Percentiles rank a stretch among this genome's conserved stretches.
Conservation (phyloP, 2,113 vertebrate species). For the Hippocampus mohnikei region DNA sequence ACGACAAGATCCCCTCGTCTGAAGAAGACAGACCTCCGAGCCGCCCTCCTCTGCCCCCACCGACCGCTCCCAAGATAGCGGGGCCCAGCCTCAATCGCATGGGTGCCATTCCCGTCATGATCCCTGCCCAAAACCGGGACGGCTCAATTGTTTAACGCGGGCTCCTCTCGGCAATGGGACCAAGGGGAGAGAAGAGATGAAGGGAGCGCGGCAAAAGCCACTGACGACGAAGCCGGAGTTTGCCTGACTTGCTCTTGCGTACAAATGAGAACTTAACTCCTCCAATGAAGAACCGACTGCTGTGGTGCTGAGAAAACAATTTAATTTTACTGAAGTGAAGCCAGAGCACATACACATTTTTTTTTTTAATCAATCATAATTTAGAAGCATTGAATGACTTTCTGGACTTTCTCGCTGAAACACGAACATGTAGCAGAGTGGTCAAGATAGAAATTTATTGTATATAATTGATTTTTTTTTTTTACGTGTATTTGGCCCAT, state of each 20-base stretch:
- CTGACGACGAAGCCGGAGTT: conserved; percentile 26
- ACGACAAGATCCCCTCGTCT: conserved; percentile 85
- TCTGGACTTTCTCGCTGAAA: conserved; percentile 46
- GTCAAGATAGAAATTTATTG: conserved; percentile 55
- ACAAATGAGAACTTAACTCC: conserved; percentile 25
- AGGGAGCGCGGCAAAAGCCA: conserved; percentile 26
- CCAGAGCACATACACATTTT: conserved; percentile 56
- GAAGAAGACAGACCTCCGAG: conserved; percentile 84
- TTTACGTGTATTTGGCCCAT: conserved; percentile 34
- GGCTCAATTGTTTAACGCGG: conserved; percentile 88
- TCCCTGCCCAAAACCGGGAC: conserved; percentile 94
- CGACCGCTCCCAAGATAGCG: conserved; percentile 79
- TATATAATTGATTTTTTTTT: conserved; percentile 58
- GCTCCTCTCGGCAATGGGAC: conserved; percentile 13
- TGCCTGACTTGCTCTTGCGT: conserved; percentile 36
- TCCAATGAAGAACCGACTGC: conserved; percentile 37
- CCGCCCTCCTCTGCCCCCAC: conserved; percentile 75
- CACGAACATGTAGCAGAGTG: conserved; percentile 24
- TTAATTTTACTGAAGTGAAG: conserved; percentile 37
- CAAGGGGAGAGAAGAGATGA: background rate
- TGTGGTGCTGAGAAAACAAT: conserved; percentile 31
- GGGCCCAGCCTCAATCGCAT: conserved; percentile 95
- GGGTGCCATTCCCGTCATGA: conserved; percentile 96
- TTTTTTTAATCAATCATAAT: conserved; percentile 37
- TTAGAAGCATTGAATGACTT: conserved; percentile 46